Conservation (phyloP, 2,797 vertebrate species). For the Austrolebias charrua region DNA sequence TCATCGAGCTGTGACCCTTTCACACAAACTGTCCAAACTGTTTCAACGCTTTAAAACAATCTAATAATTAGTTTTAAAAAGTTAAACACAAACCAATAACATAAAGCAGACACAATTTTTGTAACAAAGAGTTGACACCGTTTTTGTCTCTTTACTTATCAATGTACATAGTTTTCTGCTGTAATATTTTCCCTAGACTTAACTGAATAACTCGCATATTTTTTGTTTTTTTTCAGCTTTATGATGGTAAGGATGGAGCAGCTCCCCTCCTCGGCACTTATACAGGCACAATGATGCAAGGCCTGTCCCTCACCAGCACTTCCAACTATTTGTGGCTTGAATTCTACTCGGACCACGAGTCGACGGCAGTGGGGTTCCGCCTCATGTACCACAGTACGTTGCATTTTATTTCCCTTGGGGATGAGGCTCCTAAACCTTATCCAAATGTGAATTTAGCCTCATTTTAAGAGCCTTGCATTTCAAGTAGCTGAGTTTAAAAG, state of each 20-base stretch:
- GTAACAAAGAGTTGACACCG: too few species aligned
- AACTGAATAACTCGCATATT: slow-evolving; percentile 2
- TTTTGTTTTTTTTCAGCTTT: slow-evolving; percentile 82
- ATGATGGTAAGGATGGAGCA: slow-evolving; percentile 91
- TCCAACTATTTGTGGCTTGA: slow-evolving; percentile 97
- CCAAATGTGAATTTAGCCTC: slow-evolving; percentile 59
- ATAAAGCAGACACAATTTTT: too few species aligned
- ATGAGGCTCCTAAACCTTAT: slow-evolving; percentile 45
- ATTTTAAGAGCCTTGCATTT: slow-evolving; percentile 50
- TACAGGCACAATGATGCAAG: slow-evolving; percentile 85
- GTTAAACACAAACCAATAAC: too few species aligned
- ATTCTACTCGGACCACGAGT: slow-evolving; percentile 91
- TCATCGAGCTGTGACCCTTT: too few species aligned
- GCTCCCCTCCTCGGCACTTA: slow-evolving; percentile 88
- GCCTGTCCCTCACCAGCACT: slow-evolving; percentile 89
- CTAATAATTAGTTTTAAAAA: too few species aligned
- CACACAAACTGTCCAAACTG: too few species aligned
- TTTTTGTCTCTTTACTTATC: not conserved
- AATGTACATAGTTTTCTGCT: not conserved
- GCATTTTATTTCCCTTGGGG: slow-evolving; percentile 44
- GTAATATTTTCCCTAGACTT: slow-evolving; percentile 33
- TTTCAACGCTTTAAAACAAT: too few species aligned
- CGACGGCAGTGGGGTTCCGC: slow-evolving; percentile 89
- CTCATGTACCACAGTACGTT: slow-evolving; percentile 95
- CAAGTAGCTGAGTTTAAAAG: slow-evolving; percentile 59